Base-by-base conservation (phyloP, 2,797 vertebrate genomes). In the Sus cebifrons region DNA sequence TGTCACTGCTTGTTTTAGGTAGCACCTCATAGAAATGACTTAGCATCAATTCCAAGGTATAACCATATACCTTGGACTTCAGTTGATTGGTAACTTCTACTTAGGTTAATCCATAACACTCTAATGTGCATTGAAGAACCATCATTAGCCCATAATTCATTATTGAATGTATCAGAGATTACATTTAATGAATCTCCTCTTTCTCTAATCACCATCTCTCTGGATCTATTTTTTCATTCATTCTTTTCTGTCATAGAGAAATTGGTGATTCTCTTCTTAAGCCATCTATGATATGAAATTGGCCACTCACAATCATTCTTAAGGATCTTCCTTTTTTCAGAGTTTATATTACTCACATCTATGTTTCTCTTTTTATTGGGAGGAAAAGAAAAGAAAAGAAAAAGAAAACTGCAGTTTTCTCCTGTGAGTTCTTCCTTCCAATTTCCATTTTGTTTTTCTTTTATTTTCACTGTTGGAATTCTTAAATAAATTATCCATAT, bases 41-140 rank as follows among this genome's bases (percentile, higher is more conserved):
- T 95, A 64, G 60, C 13, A 3, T 17, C 4, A 0, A 25, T 85
- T 44, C 64, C 17, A 17, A 65, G 23, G 60, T 73, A 67, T 32
- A n/a, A 94, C 40, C 40, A 36, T 36, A 36, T 36, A 36, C 36
- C 36, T 36, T 36, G 44, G 16, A 36, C 73, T 54, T 78, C 89
- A 23, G 62, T 74, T 94, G 94, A 71, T 60, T 92, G 85, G 77
- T 60, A 92, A 92, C 62, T 92, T 96, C 79, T 75, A 67, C 21
- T 32, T 91, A 52, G 29, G 32, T 85, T 92, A 94, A 94, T 96
- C 67, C 82, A 75, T 75, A 96, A 89, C n/a, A 60, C n/a, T 71
- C 79, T 84, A 86, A 91, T 68, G 71, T 68, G 9, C 40, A 58
- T 36, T 64, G 58, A 44, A 44, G 67, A 92, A 36, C 65, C 32